phyloP scores from a whole-genome alignment of 2,797 vertebrate species.

The Eurystomus glaucurus region DNA sequence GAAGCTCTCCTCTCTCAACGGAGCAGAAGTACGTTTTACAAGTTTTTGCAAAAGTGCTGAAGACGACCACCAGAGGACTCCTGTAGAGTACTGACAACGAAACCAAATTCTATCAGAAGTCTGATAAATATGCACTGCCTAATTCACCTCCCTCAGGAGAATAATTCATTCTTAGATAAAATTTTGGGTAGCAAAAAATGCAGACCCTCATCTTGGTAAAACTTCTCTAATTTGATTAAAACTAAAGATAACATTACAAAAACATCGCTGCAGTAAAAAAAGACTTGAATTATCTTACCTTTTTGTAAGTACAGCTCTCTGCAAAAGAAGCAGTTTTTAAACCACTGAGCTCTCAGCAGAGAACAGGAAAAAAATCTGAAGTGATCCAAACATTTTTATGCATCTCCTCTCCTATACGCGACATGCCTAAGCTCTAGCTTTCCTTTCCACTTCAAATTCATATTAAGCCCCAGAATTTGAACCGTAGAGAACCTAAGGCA shows the following conservation, averaged over 20 bases:
- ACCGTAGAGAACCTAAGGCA: neutral
- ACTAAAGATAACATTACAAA: neutral
- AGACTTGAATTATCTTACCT: neutral
- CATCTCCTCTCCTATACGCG: neutral
- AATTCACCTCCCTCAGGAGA: neutral
- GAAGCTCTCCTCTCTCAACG: neutral
- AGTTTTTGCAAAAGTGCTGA: neutral
- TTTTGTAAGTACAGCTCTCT: neutral
- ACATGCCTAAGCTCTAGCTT: neutral
- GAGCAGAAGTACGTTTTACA: neutral
- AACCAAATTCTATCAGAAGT: neutral
- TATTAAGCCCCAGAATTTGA: neutral
- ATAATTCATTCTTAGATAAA: neutral
- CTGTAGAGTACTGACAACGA: neutral
- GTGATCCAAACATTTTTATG: neutral
- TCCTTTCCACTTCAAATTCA: neutral
- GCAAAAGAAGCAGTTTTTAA: neutral
- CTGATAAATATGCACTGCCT: neutral
- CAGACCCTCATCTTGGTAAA: neutral
- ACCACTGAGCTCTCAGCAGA: neutral
- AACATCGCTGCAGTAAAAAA: fast-evolving
- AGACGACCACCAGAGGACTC: neutral
- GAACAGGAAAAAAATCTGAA: fast-evolving
- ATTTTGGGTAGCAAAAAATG: neutral
- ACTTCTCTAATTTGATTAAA: neutral